These are phyloP conservation scores for Cerceris ruficornis DNA, from an alignment of 2,888 invertebrate genomes.

Conservation along the genomic window DNA sequence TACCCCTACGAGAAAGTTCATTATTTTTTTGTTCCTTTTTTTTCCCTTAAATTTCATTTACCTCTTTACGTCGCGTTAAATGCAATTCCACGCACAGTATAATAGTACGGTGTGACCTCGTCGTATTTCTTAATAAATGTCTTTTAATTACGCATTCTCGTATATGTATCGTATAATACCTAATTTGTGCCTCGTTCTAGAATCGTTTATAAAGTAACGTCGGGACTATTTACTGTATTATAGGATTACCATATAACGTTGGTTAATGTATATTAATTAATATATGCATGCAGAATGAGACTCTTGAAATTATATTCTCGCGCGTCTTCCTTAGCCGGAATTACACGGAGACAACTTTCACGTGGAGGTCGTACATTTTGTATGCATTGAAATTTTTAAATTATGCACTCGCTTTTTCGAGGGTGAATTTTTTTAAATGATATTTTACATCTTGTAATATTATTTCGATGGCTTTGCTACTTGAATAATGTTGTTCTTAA, in stretches of 20 bases:
- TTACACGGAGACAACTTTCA: no score
- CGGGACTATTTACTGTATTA: constrained; percentile 32
- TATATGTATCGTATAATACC: constrained; percentile 24
- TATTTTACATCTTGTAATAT: no score
- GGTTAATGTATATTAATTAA: constrained; percentile 5
- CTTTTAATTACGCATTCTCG: constrained; percentile 12
- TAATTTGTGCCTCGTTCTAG: constrained; percentile 53
- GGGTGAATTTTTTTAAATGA: no score
- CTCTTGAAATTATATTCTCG: no score
- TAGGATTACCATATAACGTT: constrained; percentile 23
- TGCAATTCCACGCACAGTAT: constrained; percentile 23
- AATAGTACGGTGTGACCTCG: background rate
- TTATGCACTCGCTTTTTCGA: no score
- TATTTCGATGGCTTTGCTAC: no score
- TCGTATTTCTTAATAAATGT: constrained; percentile 20
- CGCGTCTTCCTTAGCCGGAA: no score
- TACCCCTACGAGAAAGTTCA: constrained; percentile 14
- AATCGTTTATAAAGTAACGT: constrained; percentile 43
- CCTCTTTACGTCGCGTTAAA: constrained; percentile 20
- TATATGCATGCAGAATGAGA: constrained; percentile 4
- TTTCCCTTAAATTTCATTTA: no score
- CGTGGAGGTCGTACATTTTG: no score
- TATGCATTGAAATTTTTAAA: no score
- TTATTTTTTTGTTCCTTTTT: no score
- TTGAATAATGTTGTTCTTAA: no score